Conservation (phyloP, 2,797 vertebrate genomes). For the Caiman crocodilus region DNA sequence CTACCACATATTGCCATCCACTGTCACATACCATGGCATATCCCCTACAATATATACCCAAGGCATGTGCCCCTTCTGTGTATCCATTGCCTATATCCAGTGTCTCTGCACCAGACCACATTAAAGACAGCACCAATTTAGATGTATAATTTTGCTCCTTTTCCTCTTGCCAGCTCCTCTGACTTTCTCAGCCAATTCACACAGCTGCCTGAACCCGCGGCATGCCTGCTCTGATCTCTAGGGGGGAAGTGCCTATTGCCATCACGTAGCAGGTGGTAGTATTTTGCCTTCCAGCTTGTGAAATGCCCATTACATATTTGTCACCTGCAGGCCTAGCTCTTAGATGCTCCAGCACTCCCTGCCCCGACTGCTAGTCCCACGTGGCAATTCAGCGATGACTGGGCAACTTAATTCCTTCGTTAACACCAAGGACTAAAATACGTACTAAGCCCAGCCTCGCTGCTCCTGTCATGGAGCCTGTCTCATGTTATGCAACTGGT, state of each 20-base stretch:
- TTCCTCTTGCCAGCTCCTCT: not conserved
- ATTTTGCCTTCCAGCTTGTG: not conserved
- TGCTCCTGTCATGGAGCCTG: not conserved
- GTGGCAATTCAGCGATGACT: not conserved
- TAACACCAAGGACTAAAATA: not conserved
- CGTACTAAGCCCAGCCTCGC: not conserved
- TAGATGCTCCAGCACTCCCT: not conserved
- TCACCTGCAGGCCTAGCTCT: not conserved
- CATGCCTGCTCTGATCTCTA: not conserved
- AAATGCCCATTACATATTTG: too few relatives aligned
- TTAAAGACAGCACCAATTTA: not conserved
- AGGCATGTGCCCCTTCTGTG: not conserved
- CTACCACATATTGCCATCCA: not conserved
- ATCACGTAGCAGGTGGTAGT: not conserved
- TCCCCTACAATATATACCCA: not conserved
- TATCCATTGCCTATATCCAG: not conserved
- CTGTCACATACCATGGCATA: not conserved
- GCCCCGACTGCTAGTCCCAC: not conserved
- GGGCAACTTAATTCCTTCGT: not conserved
- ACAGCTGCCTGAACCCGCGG: not conserved
- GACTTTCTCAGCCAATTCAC: not conserved
- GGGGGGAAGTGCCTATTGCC: not conserved
- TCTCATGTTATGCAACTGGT: not conserved
- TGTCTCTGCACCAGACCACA: too few relatives aligned
- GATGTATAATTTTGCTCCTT: not conserved